These are phyloP conservation scores for Numenius phaeopus DNA, from an alignment of 2,797 vertebrate species.

Conservation along the genomic window DNA sequence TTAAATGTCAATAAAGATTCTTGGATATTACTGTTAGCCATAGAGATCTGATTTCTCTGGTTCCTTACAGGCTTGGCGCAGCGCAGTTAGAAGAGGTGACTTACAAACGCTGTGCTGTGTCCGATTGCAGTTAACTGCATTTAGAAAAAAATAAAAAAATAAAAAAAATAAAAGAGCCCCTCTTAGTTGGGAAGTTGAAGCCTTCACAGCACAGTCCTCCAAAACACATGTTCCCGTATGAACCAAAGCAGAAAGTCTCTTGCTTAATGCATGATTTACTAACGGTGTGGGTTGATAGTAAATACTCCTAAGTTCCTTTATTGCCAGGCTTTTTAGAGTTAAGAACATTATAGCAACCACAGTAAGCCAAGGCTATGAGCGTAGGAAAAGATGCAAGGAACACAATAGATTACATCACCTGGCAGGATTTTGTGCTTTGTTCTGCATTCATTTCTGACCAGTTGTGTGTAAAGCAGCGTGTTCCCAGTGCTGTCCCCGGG, in stretches of 20 bases:
- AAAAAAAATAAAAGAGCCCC: neutral
- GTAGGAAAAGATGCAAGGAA: neutral
- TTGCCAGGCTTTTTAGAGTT: neutral
- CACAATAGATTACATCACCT: conserved; percentile 25
- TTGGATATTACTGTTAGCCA: neutral
- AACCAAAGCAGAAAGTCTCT: neutral
- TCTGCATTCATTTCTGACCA: neutral
- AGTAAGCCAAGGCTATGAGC: neutral
- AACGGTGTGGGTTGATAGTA: neutral
- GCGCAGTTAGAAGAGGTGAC: neutral
- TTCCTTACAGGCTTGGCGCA: neutral
- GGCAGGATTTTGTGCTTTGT: conserved; percentile 4
- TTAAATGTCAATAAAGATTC: neutral
- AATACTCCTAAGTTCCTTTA: neutral
- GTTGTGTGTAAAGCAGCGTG: neutral
- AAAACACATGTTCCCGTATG: neutral
- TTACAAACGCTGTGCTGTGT: neutral
- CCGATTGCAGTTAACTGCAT: neutral
- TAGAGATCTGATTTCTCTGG: neutral
- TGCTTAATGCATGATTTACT: conserved; percentile 2
- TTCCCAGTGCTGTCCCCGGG: neutral
- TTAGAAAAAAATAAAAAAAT: neutral
- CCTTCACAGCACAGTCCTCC: neutral
- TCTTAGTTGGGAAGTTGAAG: neutral
- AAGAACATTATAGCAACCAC: neutral